Evolutionary conservation across 2,888 invertebrate genomes (phyloP).

Genomic region (Sericinus montela): DNA sequence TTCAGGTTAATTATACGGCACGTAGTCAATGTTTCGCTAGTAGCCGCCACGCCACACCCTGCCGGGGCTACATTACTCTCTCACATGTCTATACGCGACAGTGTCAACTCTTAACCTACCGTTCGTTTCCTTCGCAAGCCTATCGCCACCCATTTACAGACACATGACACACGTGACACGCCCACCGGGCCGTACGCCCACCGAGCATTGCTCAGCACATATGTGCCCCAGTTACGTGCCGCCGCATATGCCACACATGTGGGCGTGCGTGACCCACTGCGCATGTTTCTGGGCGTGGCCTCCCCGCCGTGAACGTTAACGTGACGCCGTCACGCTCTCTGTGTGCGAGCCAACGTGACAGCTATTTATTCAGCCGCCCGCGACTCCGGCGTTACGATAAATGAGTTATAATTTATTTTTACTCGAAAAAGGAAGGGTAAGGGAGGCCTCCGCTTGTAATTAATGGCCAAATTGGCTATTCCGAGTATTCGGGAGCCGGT

Average conservation of each 20-base stretch:
- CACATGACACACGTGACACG: constrained; percentile 48
- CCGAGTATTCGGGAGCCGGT: constrained; percentile 72
- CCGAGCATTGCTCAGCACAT: constrained; percentile 40
- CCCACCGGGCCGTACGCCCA: constrained; percentile 59
- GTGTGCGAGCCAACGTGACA: constrained; percentile 57
- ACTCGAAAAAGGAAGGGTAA: constrained; percentile 72
- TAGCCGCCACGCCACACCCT: constrained; percentile 9
- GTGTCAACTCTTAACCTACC: constrained; percentile 16
- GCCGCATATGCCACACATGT: constrained; percentile 49
- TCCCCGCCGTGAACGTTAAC: constrained; percentile 50
- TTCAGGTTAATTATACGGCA: not conserved
- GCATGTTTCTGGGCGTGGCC: constrained; percentile 65
- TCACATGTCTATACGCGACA: constrained; percentile 8
- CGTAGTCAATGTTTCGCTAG: not conserved
- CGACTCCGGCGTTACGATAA: constrained; percentile 60
- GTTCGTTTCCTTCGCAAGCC: constrained; percentile 29
- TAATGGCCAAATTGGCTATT: constrained; percentile 77
- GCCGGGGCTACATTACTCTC: constrained; percentile 6
- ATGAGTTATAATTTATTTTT: constrained; percentile 79
- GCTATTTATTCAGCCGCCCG: constrained; percentile 59
- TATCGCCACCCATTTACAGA: constrained; percentile 44
- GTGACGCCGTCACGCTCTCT: constrained; percentile 47
- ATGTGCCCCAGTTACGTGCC: constrained; percentile 54
- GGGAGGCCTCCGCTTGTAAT: constrained; percentile 58
- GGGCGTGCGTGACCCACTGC: constrained; percentile 57